Conservation (phyloP, 2,113 vertebrate species). For the Regulus satrapa region DNA sequence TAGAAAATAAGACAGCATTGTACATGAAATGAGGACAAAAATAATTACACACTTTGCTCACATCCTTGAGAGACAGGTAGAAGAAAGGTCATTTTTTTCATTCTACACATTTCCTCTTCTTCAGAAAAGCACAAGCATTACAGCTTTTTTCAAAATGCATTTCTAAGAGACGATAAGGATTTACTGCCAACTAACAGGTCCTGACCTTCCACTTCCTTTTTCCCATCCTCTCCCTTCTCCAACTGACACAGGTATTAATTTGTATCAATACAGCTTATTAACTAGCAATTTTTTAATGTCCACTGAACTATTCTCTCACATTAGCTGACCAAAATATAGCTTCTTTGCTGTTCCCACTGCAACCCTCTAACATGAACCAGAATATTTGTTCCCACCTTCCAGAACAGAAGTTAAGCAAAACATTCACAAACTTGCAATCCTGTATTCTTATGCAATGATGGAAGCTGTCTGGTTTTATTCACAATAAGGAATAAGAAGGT, state of each 20-base stretch:
- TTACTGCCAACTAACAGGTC: neutral
- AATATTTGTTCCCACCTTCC: neutral
- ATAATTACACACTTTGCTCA: neutral
- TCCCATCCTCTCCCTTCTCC: neutral
- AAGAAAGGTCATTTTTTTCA: neutral
- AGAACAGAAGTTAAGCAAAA: neutral
- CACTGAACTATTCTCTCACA: neutral
- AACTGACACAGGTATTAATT: neutral
- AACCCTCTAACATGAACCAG: neutral
- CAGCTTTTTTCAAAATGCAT: neutral
- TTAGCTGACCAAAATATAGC: neutral
- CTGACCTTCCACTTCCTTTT: neutral
- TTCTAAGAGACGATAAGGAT: neutral
- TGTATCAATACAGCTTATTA: neutral
- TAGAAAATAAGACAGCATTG: neutral
- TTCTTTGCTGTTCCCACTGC: neutral
- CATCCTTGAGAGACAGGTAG: neutral
- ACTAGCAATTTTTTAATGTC: neutral
- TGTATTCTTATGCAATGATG: accelerated
- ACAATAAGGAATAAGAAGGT: neutral
- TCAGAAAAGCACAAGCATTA: neutral
- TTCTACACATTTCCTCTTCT: neutral
- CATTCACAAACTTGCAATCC: neutral
- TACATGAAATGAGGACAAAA: neutral
- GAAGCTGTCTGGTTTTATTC: neutral